phyloP scores from a whole-genome alignment of 2,888 invertebrate genomes.

The Papilio demoleus region DNA sequence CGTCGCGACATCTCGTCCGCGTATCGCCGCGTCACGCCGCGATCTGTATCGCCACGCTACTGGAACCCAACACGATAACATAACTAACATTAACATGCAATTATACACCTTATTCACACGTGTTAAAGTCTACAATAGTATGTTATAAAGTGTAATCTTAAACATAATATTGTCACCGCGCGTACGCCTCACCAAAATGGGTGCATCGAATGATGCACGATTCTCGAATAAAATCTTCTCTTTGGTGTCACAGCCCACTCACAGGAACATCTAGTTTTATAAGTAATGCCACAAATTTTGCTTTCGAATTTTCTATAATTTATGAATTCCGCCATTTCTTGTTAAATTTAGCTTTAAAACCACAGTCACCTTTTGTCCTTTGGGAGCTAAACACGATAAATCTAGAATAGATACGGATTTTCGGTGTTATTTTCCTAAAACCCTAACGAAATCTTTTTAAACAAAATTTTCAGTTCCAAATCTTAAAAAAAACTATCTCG shows the following conservation, averaged over 20 bases:
- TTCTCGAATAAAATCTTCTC: slow-evolving; percentile 73
- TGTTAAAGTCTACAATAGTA: slow-evolving; percentile 15
- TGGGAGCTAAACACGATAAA: background rate
- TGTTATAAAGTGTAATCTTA: background rate
- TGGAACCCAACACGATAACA: slow-evolving; percentile 45
- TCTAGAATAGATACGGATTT: background rate
- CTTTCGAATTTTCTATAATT: background rate
- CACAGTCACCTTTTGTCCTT: too few species aligned
- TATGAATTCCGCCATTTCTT: too few species aligned
- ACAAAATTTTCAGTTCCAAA: too few species aligned
- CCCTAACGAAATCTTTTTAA: too few species aligned
- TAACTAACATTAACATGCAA: slow-evolving; percentile 36
- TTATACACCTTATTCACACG: slow-evolving; percentile 40
- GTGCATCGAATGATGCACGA: slow-evolving; percentile 60
- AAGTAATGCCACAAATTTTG: slow-evolving; percentile 1
- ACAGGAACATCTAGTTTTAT: slow-evolving; percentile 45
- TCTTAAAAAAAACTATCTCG: too few species aligned
- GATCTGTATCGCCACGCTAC: slow-evolving; percentile 66
- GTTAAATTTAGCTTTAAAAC: too few species aligned
- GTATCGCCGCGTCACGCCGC: slow-evolving; percentile 71
- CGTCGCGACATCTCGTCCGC: slow-evolving; percentile 47
- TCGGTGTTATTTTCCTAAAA: background rate
- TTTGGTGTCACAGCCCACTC: slow-evolving; percentile 53
- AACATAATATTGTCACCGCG: slow-evolving; percentile 21
- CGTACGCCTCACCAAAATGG: slow-evolving; percentile 42